These are phyloP conservation scores for Azemiops feae DNA, from an alignment of 2,113 vertebrate genomes.

Conservation along the genomic window DNA sequence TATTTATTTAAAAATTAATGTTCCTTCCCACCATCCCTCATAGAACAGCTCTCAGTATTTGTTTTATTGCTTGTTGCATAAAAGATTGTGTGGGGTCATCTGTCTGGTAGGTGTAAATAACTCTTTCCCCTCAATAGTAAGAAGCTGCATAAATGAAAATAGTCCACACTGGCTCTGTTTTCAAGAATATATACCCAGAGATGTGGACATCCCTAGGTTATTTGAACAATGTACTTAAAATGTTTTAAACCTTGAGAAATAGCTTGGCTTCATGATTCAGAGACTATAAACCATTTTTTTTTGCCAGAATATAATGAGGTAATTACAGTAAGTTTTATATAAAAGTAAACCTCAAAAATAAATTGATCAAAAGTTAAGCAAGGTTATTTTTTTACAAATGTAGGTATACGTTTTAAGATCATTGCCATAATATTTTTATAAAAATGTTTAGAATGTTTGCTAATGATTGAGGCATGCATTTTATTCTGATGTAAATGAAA, in stretches of 20 bases:
- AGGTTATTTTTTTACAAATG: not conserved
- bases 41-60: not conserved
- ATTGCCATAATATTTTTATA: not conserved
- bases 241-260: not conserved
- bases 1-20: not conserved
- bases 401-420: not conserved
- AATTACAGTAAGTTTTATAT: not conserved
- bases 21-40: not conserved
- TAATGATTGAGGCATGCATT: not conserved
- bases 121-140: not conserved
- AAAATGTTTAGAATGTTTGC: not conserved
- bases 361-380: not conserved
- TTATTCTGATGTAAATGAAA: not conserved
- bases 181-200: not conserved
- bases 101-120: not conserved
- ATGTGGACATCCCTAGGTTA: not conserved
- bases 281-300: not conserved
- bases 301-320: not conserved
- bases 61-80: not conserved
- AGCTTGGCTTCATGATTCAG: not conserved
- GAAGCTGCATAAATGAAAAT: not conserved
- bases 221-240: not conserved
- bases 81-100: not conserved
- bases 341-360: not conserved
- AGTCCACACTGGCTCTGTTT: not conserved